phyloP scores from a whole-genome alignment of 2,888 invertebrate species.

The Platerodrilus igneus region DNA sequence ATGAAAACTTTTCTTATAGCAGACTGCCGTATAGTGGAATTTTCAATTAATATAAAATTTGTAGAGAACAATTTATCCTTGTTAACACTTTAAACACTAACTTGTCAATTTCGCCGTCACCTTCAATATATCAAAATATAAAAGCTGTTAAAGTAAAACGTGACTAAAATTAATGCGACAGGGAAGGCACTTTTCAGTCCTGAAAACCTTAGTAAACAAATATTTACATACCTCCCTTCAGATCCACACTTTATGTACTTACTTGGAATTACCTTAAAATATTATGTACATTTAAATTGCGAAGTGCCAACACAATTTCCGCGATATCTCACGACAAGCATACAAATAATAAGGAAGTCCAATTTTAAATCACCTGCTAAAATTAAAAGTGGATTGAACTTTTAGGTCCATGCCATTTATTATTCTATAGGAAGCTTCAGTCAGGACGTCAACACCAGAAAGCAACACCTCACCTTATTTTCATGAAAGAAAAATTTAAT shows the following conservation, averaged over 20 bases:
- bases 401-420: slow-evolving; percentile 49
- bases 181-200: slow-evolving; percentile 32
- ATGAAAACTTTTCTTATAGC: no score
- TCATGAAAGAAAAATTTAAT: slow-evolving; percentile 50
- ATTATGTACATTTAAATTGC: slow-evolving; percentile 11
- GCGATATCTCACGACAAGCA: neutral
- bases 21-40: no score
- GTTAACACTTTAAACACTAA: slow-evolving; percentile 43
- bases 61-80: slow-evolving; percentile 47
- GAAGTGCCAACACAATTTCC: slow-evolving; percentile 3
- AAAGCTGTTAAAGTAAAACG: slow-evolving; percentile 39
- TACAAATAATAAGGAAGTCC: no score
- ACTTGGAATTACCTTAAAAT: slow-evolving; percentile 20
- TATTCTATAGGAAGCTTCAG: slow-evolving; percentile 47
- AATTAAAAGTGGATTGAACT: slow-evolving; percentile 50
- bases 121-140: slow-evolving; percentile 48
- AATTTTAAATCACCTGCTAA: slow-evolving; percentile 39
- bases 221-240: slow-evolving; percentile 19
- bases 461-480: slow-evolving; percentile 49
- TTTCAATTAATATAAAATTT: slow-evolving; percentile 44
- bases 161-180: slow-evolving; percentile 48
- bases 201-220: slow-evolving; percentile 22
- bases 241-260: slow-evolving; percentile 18
- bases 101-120: slow-evolving; percentile 48
- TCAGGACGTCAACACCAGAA: slow-evolving; percentile 41